Conservation (phyloP, 2,797 vertebrate genomes). For the Enteromius trimaculatus region DNA sequence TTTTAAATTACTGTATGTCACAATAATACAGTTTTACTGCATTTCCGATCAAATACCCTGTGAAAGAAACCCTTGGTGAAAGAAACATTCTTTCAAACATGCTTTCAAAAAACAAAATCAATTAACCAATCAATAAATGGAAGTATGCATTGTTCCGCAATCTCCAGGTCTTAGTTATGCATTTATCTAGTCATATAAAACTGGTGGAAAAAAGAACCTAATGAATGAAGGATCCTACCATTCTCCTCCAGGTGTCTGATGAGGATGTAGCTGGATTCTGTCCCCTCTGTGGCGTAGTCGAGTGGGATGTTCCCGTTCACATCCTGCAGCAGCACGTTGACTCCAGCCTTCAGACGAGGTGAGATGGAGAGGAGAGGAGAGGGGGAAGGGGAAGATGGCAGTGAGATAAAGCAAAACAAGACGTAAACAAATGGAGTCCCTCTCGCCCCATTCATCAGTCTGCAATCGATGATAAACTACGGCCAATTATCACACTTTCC, state of each 20-base stretch:
- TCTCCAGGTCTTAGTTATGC: neutral
- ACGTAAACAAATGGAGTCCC: slow-evolving; percentile 62
- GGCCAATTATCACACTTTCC: slow-evolving; percentile 69
- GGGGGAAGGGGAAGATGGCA: neutral
- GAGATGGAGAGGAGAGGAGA: slow-evolving; percentile 17
- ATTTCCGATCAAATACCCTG: neutral
- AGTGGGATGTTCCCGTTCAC: slow-evolving; percentile 89
- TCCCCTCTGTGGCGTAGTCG: slow-evolving; percentile 90
- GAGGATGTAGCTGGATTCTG: slow-evolving; percentile 88
- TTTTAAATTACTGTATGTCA: neutral
- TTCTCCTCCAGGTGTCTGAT: slow-evolving; percentile 90
- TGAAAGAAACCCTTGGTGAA: neutral
- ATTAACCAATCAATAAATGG: too few relatives aligned
- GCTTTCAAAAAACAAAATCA: too few relatives aligned
- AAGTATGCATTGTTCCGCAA: neutral
- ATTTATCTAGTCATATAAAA: neutral
- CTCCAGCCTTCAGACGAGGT: slow-evolving; percentile 80
- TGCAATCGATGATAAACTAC: slow-evolving; percentile 69
- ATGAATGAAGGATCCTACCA: slow-evolving; percentile 72
- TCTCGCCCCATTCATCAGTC: slow-evolving; percentile 62
- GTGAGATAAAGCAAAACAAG: slow-evolving; percentile 31
- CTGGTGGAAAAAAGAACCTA: neutral
- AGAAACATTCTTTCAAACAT: too few relatives aligned
- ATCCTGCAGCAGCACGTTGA: slow-evolving; percentile 91
- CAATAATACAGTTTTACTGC: neutral